Evolutionary conservation across 2,797 vertebrate species (phyloP), one percentile per base, ranked within the genome.

Genomic region (Liparis tanakae): DNA sequence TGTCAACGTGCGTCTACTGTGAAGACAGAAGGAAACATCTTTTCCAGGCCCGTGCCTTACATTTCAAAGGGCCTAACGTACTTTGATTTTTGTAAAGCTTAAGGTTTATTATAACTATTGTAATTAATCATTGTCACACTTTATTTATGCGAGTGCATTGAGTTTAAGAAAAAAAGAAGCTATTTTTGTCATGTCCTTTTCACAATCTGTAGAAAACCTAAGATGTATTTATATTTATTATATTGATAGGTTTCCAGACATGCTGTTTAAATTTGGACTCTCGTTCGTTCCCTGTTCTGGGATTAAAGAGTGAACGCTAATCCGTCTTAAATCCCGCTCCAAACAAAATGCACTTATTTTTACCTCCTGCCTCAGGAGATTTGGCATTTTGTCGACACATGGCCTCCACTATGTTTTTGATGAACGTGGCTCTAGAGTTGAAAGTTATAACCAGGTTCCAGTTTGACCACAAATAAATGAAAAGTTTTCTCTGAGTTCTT

Each of bases 171-270:
- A 76, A 86, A 76, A 84, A 72, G n/a, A n/a, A 85, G 68, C 78
- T 89, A 83, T 92, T 89, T 92, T 90, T 92, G 85, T 77, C 86
- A 86, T 78, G 70, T 75, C 83, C 80, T 86, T 92, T 92, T 88
- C 83, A 79, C 67, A 56, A 63, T 80, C 80, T 85, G 76, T 77
- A 90, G 82, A 85, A 85, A 88, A 82, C 74, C 80, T 81, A 60
- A 89, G 85, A 87, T 91, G 74, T 88, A 85, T 91, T 89, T 93
- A 91, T 92, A 92, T 93, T 93, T 94, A 91, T 93, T 89, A 90
- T 78, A 74, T 64, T 36, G 77, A 78, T 74, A 72, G 82, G 59
- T 84, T 88, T 87, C 70, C 78, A 76, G 53, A 70, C 72, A 44
- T 69, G 65, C 60, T 68, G 75, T 68, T 77, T 20, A 61, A 25